A percentile compares a stretch with the other conserved stretches of the same genome.
These are phyloP conservation scores for Salvelinus alpinus DNA, from an alignment of 2,113 vertebrate species.

Conservation along the genomic window DNA sequence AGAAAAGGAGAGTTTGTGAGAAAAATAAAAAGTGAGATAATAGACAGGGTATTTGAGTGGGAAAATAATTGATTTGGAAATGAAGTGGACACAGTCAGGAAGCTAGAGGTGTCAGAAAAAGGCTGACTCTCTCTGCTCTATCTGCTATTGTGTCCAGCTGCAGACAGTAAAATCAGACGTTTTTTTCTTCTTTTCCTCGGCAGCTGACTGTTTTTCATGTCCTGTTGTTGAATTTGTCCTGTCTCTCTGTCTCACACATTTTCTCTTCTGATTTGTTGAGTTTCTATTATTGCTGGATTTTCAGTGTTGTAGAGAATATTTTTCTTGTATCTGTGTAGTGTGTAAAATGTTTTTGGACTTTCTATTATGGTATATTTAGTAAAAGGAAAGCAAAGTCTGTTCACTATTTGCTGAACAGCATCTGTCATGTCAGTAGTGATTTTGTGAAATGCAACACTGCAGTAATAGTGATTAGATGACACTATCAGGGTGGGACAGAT, in stretches of 20 bases:
- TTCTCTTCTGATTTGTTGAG: constrained; percentile 12
- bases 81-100: constrained; percentile 36
- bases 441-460: constrained; percentile 11
- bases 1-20: constrained; percentile 20
- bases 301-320: background rate
- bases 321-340: constrained; percentile 20
- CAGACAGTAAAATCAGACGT: constrained; percentile 33
- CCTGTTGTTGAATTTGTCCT: constrained; percentile 50
- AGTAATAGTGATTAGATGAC: constrained; percentile 26
- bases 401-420: no score
- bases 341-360: constrained; percentile 29
- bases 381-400: no score
- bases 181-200: constrained; percentile 31
- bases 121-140: constrained; percentile 39
- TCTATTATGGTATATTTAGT: constrained; percentile 15
- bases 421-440: constrained; percentile 15
- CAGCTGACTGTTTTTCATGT: constrained; percentile 46
- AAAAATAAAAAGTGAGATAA: constrained; percentile 31
- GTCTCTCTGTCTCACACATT: constrained; percentile 17
- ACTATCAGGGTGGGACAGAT: constrained; percentile 20
- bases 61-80: constrained; percentile 37
- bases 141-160: constrained; percentile 35
- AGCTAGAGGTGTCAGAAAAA: constrained; percentile 58
- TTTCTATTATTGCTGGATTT: background rate
- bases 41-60: constrained; percentile 26